Conservation (phyloP, 2,888 invertebrate species). For the Himalopsyche kuldschensis region DNA sequence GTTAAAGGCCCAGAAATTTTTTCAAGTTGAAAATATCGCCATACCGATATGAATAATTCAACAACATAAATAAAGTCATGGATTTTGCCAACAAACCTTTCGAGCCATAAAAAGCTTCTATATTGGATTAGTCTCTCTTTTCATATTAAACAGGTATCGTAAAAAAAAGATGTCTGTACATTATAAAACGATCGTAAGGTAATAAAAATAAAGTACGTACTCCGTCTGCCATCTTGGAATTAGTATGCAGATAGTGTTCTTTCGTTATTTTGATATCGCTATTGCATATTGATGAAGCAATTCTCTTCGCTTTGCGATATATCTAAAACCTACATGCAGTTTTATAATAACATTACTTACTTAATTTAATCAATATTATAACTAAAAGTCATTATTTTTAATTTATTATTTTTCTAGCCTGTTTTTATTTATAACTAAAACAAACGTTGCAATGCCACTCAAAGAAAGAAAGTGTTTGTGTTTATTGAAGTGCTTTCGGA, state of each 20-base stretch:
- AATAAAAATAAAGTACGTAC: neutral
- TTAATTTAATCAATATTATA: too few species aligned
- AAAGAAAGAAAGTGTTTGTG: too few species aligned
- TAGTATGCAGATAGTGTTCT: constrained; percentile 13
- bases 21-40: too few species aligned
- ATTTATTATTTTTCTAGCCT: too few species aligned
- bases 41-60: too few species aligned
- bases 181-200: neutral
- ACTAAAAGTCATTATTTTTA: too few species aligned
- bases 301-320: neutral
- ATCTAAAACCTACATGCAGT: neutral
- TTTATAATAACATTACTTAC: too few species aligned
- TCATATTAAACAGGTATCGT: neutral
- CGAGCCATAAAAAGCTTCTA: neutral
- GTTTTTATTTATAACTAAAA: too few species aligned
- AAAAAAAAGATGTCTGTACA: neutral
- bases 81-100: neutral
- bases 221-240: neutral
- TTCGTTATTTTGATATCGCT: constrained; percentile 20
- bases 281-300: constrained; percentile 16
- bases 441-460: too few species aligned
- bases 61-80: neutral
- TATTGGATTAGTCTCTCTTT: neutral
- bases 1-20: too few species aligned
- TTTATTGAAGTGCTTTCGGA: too few species aligned